Percentiles rank a stretch among this genome's conserved stretches.
These are phyloP conservation scores for Capreolus pygargus DNA, from an alignment of 2,113 vertebrate genomes.

Conservation along the genomic window DNA sequence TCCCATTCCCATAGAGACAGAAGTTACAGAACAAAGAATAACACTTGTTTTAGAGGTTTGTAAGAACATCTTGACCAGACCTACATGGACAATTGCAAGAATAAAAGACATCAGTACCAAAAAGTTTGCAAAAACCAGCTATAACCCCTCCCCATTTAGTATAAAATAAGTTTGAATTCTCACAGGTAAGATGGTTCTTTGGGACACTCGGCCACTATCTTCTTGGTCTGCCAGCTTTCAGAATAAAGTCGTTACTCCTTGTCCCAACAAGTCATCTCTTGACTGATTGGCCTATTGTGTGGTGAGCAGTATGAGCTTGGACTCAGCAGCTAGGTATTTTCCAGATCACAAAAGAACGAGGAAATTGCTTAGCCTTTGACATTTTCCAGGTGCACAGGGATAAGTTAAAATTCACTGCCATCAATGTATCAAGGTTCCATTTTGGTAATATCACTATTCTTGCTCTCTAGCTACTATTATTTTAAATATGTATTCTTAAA, in stretches of 20 bases:
- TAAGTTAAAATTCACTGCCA: not conserved
- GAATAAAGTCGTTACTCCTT: not conserved
- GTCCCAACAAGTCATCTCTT: not conserved
- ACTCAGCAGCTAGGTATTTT: not conserved
- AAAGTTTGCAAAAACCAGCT: not conserved
- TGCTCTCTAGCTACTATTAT: not conserved
- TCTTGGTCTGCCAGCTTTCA: not conserved
- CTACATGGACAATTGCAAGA: not conserved
- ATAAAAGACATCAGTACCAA: not conserved
- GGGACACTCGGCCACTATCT: not conserved
- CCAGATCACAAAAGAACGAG: not conserved
- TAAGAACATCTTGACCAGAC: not conserved
- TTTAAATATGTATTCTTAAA: conserved; percentile 32
- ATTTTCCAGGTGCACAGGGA: not conserved
- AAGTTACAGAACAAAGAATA: not conserved
- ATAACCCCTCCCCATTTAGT: not conserved
- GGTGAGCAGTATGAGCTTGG: not conserved
- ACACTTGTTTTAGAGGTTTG: not conserved
- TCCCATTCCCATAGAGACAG: not conserved
- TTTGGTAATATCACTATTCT: conserved; percentile 7
- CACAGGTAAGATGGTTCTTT: not conserved
- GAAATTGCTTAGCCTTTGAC: not conserved
- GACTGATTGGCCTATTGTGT: not conserved
- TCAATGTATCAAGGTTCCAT: not conserved
- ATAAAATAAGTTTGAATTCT: not conserved